phyloP scores from a whole-genome alignment of 1,140 invertebrate genomes.

The Phortica variegata region DNA sequence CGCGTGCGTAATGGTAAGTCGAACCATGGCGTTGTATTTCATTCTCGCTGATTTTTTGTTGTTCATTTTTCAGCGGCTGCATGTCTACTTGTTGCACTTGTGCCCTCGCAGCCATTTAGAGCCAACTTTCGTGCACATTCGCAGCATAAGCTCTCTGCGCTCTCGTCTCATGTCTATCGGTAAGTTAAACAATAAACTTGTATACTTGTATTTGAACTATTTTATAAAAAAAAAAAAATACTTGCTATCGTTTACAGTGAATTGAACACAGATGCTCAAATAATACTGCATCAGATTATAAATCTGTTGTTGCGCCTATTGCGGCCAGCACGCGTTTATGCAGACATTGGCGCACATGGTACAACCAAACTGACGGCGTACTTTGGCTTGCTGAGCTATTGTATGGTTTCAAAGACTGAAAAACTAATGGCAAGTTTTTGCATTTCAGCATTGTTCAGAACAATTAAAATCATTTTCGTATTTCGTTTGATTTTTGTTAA shows the following conservation, averaged over 20 bases:
- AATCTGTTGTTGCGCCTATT: conserved; percentile 75
- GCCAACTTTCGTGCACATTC: conserved; percentile 72
- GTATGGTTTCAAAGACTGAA: conserved; percentile 83
- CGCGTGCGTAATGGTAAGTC: conserved; percentile 75
- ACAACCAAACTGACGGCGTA: conserved; percentile 90
- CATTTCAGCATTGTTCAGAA: conserved; percentile 2
- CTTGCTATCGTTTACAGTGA: conserved; percentile 41
- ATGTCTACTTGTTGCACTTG: conserved; percentile 81
- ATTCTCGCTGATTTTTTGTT: background rate
- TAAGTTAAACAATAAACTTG: conserved; percentile 15
- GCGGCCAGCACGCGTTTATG: conserved; percentile 80
- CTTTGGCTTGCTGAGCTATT: conserved; percentile 87
- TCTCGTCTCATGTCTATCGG: conserved; percentile 47
- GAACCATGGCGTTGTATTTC: background rate
- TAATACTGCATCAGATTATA: conserved; percentile 82
- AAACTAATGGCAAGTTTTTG: conserved; percentile 80
- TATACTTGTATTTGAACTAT: background rate
- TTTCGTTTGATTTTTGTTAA: conserved; percentile 27
- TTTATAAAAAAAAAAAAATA: background rate
- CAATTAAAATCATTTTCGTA: conserved; percentile 14
- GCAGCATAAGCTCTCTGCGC: conserved; percentile 45
- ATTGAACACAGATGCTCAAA: conserved; percentile 70
- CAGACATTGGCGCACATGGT: conserved; percentile 80
- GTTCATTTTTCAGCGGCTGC: conserved; percentile 70
- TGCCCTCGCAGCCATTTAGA: conserved; percentile 84